Percentiles rank a stretch among this genome's conserved stretches.
Evolutionary conservation across 2,797 vertebrate species (phyloP).

Genomic region (Sardinella longiceps): DNA sequence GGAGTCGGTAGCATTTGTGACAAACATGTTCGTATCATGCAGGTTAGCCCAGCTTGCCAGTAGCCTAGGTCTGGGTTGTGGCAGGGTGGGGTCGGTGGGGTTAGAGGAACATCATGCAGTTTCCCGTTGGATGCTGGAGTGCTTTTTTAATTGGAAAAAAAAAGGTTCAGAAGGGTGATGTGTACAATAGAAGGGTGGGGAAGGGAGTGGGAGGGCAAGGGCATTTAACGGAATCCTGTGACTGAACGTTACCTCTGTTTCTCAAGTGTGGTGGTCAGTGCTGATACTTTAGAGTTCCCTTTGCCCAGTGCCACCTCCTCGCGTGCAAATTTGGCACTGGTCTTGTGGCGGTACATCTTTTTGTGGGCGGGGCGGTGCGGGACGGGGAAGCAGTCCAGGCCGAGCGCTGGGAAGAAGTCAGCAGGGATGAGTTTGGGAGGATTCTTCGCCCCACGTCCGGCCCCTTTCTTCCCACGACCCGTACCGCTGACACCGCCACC

Average conservation of each 20-base stretch:
- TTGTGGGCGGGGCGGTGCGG: constrained; percentile 96
- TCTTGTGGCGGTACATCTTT: constrained; percentile 99
- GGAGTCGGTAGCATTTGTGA: constrained; percentile 60
- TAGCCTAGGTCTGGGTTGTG: constrained; percentile 50
- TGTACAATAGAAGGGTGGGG: constrained; percentile 68
- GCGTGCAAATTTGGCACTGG: constrained; percentile 92
- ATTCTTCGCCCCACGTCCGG: constrained; percentile 86
- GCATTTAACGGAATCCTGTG: constrained; percentile 86
- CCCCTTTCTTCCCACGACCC: constrained; percentile 88
- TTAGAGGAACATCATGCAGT: constrained; percentile 1
- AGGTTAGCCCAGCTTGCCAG: constrained; percentile 51
- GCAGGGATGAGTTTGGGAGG: constrained; percentile 83
- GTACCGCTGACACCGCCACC: constrained; percentile 75
- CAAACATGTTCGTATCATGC: constrained; percentile 49
- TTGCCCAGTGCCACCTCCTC: constrained; percentile 92
- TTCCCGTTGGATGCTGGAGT: constrained; percentile 10
- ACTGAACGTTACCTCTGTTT: constrained; percentile 99
- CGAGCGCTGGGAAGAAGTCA: constrained; percentile 79
- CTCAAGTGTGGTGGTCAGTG: constrained; percentile 97
- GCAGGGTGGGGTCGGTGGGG: constrained; percentile 6
- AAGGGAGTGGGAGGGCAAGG: constrained; percentile 80
- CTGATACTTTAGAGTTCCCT: constrained; percentile 74
- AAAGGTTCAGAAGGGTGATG: constrained; percentile 67
- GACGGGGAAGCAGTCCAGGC: constrained; percentile 85
- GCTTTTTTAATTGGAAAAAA: not conserved